Percentiles rank a stretch among this genome's conserved stretches.
These are phyloP conservation scores for Myzus persicae DNA, from an alignment of 1,140 invertebrate genomes.

Conservation along the genomic window DNA sequence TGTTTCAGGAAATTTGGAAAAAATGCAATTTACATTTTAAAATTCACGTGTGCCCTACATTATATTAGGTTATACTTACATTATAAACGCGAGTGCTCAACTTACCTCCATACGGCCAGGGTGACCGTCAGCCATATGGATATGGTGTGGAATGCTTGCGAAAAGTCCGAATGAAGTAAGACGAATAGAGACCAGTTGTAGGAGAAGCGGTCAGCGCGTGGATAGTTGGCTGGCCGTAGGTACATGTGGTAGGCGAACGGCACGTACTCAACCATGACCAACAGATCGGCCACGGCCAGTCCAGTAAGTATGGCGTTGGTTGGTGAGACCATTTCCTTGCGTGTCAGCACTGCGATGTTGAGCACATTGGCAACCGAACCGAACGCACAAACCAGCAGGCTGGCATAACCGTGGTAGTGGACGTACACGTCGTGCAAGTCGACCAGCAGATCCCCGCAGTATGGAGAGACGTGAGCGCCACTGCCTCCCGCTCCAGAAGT, in stretches of 20 bases:
- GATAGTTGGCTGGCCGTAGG: slow-evolving; percentile 68
- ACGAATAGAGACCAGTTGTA: slow-evolving; percentile 84
- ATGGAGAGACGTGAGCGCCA: slow-evolving; percentile 51
- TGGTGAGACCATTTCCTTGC: slow-evolving; percentile 87
- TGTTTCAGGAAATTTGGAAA: not conserved
- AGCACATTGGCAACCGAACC: slow-evolving; percentile 91
- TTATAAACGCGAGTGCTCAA: not conserved
- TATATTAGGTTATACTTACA: no score
- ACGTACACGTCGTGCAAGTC: slow-evolving; percentile 66
- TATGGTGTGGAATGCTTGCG: slow-evolving; percentile 87
- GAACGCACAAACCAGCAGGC: slow-evolving; percentile 84
- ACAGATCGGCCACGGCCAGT: slow-evolving; percentile 88
- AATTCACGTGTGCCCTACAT: not conserved
- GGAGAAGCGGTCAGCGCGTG: slow-evolving; percentile 69
- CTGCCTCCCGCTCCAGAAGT: not conserved
- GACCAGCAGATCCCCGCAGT: slow-evolving; percentile 66
- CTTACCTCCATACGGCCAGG: slow-evolving; percentile 83
- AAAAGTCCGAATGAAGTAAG: slow-evolving; percentile 83
- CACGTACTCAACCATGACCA: slow-evolving; percentile 94
- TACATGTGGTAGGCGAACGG: slow-evolving; percentile 86
- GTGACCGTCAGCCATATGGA: slow-evolving; percentile 92
- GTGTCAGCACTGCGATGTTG: slow-evolving; percentile 93
- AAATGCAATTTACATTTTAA: not conserved
- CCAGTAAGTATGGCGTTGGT: slow-evolving; percentile 90
- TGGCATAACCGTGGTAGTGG: slow-evolving; percentile 75